Evolutionary conservation across 2,113 vertebrate genomes (phyloP), one percentile per base, ranked within the genome.

Genomic region (Myrmecophaga tridactyla): DNA sequence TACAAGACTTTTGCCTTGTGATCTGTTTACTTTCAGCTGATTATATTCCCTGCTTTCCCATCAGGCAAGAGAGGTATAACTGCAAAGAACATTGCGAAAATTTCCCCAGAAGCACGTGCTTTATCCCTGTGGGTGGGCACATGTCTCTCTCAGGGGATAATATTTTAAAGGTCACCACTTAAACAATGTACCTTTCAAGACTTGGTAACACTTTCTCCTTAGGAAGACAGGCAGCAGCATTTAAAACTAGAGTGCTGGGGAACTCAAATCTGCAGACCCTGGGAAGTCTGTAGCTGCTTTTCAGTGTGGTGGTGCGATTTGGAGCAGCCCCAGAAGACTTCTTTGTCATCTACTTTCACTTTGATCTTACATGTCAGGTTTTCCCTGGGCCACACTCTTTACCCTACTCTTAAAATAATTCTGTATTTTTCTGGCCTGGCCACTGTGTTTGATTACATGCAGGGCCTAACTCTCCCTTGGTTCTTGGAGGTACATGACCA

Each of bases 21-120:
- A 90, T 93, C 70, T 94, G 81, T 97, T 96, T 81, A 73, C 76
- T 92, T 94, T 69, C 77, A 86, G 41, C 73, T 75, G 67, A 76
- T 85, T 84, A 62, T 91, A 70, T 85, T 81, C 21, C 21, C 81
- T 95, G 48, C 76, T 94, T 92, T 95, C 53, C 34, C 25, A 41
- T 78, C 39, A 1, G 31, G 73, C 75, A 75, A 56, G 34, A 75
- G 80, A 93, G 90, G 39, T 60, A 39, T 84, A 53, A 51, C 41
- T 81, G 77, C 95, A 92, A 84, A 75, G 88, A 96, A 87, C 63
- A 80, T 62, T 90, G 75, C 63, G 65, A 51, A 70, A 62, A 80
- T 48, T 41, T 43, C 41, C 39, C 75, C 6, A 13, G 82, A 90
- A 90, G 46, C 46, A 25, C 1, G 1, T 31, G 23, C 20, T 53